phyloP scores from a whole-genome alignment of 2,888 invertebrate species.

The Cephus sareptanus region DNA sequence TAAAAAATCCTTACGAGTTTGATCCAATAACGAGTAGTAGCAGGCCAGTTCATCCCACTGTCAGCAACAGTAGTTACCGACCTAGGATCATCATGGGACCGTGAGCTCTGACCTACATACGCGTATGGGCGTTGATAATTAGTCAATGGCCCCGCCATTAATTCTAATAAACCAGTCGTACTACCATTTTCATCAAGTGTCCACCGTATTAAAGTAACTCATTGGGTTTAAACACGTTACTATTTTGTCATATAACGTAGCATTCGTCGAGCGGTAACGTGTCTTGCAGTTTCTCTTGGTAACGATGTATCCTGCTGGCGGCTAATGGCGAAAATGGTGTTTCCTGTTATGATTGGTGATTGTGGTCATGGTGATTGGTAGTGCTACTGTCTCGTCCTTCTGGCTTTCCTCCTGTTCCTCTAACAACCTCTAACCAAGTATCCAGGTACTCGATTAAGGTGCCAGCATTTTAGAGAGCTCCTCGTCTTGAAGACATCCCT shows the following conservation, averaged over 20 bases:
- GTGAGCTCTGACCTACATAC: neutral
- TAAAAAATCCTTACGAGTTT: neutral
- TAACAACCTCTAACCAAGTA: neutral
- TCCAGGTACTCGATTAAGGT: slow-evolving; percentile 74
- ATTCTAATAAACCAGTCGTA: neutral
- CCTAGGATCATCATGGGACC: neutral
- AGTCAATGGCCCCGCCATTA: neutral
- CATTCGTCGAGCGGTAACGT: neutral
- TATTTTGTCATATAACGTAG: neutral
- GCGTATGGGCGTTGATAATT: neutral
- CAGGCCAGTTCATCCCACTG: neutral
- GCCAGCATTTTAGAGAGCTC: slow-evolving; percentile 95
- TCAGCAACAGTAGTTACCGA: neutral
- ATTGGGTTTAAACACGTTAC: neutral
- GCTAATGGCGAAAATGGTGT: neutral
- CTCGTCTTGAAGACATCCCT: slow-evolving; percentile 97
- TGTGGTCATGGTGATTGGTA: neutral
- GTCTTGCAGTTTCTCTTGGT: neutral
- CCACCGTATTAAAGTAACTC: neutral
- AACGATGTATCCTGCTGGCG: neutral
- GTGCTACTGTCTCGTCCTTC: neutral
- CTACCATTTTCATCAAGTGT: neutral
- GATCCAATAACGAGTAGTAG: neutral
- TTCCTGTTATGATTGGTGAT: neutral
- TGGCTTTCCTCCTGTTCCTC: neutral